Evolutionary conservation across 1,140 invertebrate species (phyloP).

Genomic region (Aphelinus certus): DNA sequence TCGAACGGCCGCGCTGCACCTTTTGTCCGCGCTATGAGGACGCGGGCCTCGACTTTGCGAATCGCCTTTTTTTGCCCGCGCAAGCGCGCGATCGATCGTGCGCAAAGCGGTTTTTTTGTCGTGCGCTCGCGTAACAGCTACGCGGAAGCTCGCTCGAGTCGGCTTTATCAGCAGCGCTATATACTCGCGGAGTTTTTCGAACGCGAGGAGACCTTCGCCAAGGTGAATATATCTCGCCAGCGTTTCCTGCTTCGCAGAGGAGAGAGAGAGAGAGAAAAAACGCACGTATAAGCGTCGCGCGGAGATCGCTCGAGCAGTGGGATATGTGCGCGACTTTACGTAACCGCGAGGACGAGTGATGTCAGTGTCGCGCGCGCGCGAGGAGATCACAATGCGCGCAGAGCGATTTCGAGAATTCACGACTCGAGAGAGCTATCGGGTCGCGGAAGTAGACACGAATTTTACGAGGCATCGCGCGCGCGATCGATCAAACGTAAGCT

Average conservation of each 20-base stretch:
- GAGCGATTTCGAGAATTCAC: constrained; percentile 1
- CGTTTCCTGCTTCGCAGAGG: constrained; percentile 13
- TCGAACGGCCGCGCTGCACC: too few species aligned
- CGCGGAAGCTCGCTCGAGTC: not conserved
- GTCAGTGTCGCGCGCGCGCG: constrained; percentile 51
- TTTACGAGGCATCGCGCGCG: too few species aligned
- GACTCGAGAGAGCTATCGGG: not conserved
- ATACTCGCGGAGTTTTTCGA: not conserved
- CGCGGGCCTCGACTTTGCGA: too few species aligned
- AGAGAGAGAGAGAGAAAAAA: not conserved
- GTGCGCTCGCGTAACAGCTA: not conserved
- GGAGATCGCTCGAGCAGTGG: constrained; percentile 8
- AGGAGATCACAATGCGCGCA: constrained; percentile 1
- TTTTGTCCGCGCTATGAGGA: too few species aligned
- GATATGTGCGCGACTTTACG: constrained; percentile 46
- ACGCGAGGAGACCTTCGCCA: not conserved
- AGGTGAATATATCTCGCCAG: not conserved
- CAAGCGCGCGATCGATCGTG: not conserved
- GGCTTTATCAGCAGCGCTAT: not conserved
- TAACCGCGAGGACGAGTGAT: constrained; percentile 57
- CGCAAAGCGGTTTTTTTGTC: not conserved
- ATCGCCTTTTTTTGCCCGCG: too few species aligned
- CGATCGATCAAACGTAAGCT: too few species aligned
- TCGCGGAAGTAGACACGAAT: not conserved
- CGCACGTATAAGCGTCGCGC: not conserved